Evolutionary conservation across 2,797 vertebrate genomes (phyloP), one percentile per base, ranked within the genome.

Genomic region (Anguilla marmorata): DNA sequence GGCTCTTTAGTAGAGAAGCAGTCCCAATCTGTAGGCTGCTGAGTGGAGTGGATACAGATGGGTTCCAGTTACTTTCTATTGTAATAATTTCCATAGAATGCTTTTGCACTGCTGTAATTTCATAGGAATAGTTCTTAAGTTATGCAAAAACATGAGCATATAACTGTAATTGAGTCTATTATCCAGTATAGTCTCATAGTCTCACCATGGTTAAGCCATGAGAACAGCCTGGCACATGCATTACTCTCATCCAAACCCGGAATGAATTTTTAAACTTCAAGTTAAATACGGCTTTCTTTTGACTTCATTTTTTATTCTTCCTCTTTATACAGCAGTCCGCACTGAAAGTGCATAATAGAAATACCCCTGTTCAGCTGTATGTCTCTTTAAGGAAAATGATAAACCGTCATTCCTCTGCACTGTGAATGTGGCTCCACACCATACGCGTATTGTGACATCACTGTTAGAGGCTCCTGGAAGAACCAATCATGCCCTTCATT

Each of bases 71-170:
- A 74, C 56, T 69, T 37, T 86, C 30, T 52, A 14, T 56, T 54
- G 27, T 52, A 33, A 52, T 37, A 2, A 27, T 58, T 85, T 33
- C 12, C 50, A 45, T 76, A 21, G 48, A n/a, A 19, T 72, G 21
- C 82, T 56, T 69, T 45, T 41, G 83, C 66, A 84, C 83, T 85
- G 37, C 63, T 56, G 30, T n/a, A 74, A 30, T 84, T 9, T 58
- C 87, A n/a, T 19, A 11, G 41, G 33, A 54, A 48, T 58, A 30
- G 63, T 88, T 88, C 50, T 2, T 45, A 82, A 24, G 33, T 11
- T 8, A 79, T 79, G 37, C 19, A 72, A 14, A 16, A 76, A 76
- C 27, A 33, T 12, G 41, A 76, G 12, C 12, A 21, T 45, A 21
- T 37, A 79, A 45, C 69, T 79, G 33, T 45, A 21, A 21, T 79